Base-by-base conservation (phyloP, 2,888 invertebrate genomes). In the Agrilus mali region DNA sequence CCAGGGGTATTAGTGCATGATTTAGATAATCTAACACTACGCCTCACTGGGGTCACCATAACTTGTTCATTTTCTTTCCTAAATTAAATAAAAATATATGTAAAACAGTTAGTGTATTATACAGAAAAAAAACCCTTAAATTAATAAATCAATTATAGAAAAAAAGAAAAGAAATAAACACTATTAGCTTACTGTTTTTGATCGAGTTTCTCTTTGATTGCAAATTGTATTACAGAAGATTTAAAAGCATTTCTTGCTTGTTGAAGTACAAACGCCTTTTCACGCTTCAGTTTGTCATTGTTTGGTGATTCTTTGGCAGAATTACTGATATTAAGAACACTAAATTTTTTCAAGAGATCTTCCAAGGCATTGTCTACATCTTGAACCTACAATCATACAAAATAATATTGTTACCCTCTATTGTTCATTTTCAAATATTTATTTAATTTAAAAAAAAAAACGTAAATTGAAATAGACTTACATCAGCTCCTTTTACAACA, bases 221-320 rank as follows among this genome's bases (percentile, higher is more conserved):
- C 76, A 54, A 76, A 76, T 33, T 73, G 59, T 15, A 77, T 76
- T 4, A 76, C 70, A 1, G 73, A 71, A 22, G 75, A 75, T 50
- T 75, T 76, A 53, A 77, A 75, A 0, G 74, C 70, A 48, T 74
- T 75, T 50, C 73, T 70, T 0, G 73, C 71, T 41, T 76, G 74
- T 10, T 71, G 58, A 41, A 73, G 45, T 20, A 57, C 53, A 51
- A 50, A 56, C 4, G 43, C 49, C 38, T 52, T 44, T 20, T 55
- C 53, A 34, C 50, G 52, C 38, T 45, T 49, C 2, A n/a, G 36
- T 20, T 45, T 49, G 12, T 40, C 43, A 5, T 27, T 27, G 36
- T 42, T 39, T 56, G 61, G 44, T 36, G 47, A 1, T 57, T 60
- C 32, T 58, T 61, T 47, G 53, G 62, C 2, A 34, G 45, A 27